Evolutionary conservation across 2,888 invertebrate genomes (phyloP).

Genomic region (Ormyrus thymus): DNA sequence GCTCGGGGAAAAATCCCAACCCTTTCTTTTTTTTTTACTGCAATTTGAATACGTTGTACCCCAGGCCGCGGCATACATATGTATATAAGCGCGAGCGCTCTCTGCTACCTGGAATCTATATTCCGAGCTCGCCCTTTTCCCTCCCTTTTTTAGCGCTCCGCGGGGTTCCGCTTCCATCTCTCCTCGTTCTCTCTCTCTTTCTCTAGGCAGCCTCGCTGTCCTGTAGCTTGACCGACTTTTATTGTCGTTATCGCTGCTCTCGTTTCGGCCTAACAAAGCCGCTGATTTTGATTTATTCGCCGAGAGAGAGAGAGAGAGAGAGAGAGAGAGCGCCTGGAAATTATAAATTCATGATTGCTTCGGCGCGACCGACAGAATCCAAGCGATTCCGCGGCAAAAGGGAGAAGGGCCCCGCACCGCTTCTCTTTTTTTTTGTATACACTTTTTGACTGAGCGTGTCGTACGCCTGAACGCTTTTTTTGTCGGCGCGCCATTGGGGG

Average conservation of each 20-base stretch:
- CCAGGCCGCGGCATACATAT: constrained; percentile 66
- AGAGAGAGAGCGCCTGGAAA: constrained; percentile 69
- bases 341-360: constrained; percentile 72
- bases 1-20: constrained; percentile 67
- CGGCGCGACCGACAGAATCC: background rate
- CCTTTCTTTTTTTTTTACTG: constrained; percentile 64
- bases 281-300: constrained; percentile 75
- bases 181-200: background rate
- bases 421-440: background rate
- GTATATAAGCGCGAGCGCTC: constrained; percentile 63
- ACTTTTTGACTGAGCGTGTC: too few species aligned
- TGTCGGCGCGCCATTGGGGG: background rate
- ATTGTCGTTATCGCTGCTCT: constrained; percentile 55
- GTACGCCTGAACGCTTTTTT: background rate
- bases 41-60: constrained; percentile 75
- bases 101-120: constrained; percentile 70
- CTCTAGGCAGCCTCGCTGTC: constrained; percentile 13
- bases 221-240: constrained; percentile 72
- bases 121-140: constrained; percentile 41
- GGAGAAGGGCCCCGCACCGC: constrained; percentile 53
- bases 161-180: constrained; percentile 20
- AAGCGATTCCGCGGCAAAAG: background rate
- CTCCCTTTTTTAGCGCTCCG: constrained; percentile 47
- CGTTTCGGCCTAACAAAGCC: constrained; percentile 64
- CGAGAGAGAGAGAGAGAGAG: constrained; percentile 65